Evolutionary conservation across 2,113 vertebrate genomes (phyloP).

Genomic region (Bucco capensis): DNA sequence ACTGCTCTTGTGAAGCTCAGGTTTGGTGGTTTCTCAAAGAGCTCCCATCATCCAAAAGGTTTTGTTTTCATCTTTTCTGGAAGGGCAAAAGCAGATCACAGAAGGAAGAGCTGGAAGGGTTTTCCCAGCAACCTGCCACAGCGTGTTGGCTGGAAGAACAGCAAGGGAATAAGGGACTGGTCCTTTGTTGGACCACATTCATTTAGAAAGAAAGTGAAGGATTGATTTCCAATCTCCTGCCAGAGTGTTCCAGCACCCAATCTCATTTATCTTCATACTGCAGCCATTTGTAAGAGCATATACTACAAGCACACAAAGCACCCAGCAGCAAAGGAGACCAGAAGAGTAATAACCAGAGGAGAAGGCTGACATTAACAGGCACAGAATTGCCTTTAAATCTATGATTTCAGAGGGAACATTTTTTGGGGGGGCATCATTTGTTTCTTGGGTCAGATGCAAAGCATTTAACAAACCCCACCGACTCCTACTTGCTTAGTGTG

Average conservation of each 20-base stretch:
- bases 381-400: slow-evolving; percentile 5
- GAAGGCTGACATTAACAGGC: background rate
- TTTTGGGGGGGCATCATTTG: background rate
- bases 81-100: background rate
- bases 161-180: background rate
- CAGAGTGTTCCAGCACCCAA: background rate
- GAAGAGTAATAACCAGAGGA: slow-evolving; percentile 8
- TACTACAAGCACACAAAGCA: background rate
- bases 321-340: slow-evolving; percentile 5
- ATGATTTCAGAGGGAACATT: background rate
- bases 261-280: slow-evolving; percentile 46
- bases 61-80: background rate
- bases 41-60: background rate
- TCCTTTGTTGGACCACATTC: background rate
- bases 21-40: background rate
- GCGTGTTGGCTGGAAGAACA: background rate
- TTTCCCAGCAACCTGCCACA: background rate
- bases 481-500: background rate
- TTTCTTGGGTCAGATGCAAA: background rate
- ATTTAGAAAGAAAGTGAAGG: slow-evolving; percentile 1
- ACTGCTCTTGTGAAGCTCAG: rapidly evolving
- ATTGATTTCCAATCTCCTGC: slow-evolving; percentile 39
- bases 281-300: slow-evolving; percentile 28
- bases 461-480: slow-evolving; percentile 16
- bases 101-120: background rate